phyloP scores from a whole-genome alignment of 2,888 invertebrate species.

The Hermaeophaga mercurialis region DNA sequence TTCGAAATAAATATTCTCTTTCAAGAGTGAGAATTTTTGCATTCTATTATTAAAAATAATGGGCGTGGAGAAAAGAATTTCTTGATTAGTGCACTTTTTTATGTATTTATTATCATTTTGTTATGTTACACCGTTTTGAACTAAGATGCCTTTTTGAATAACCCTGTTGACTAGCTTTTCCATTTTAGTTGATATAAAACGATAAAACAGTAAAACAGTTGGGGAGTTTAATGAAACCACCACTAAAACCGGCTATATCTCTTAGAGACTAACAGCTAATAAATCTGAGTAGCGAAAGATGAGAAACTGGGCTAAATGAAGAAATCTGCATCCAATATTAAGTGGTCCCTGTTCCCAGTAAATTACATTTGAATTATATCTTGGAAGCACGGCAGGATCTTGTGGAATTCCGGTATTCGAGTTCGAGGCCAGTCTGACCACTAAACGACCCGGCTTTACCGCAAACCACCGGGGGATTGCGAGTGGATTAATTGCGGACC shows the following conservation, averaged over 20 bases:
- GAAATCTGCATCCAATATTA: conserved; percentile 37
- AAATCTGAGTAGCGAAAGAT: conserved; percentile 17
- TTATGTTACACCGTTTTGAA: too few relatives aligned
- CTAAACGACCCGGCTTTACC: conserved; percentile 50
- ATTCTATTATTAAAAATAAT: too few relatives aligned
- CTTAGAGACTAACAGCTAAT: conserved; percentile 10
- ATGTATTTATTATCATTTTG: too few relatives aligned
- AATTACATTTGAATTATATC: conserved; percentile 41
- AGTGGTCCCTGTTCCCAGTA: conserved; percentile 37
- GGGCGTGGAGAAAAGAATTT: too few relatives aligned
- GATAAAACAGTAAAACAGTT: conserved; percentile 3
- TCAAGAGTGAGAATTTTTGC: too few relatives aligned
- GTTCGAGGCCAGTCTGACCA: conserved; percentile 47
- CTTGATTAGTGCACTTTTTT: too few relatives aligned
- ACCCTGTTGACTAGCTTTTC: too few relatives aligned
- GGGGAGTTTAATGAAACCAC: conserved; percentile 25
- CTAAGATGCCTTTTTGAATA: too few relatives aligned
- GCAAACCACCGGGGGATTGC: conserved; percentile 51
- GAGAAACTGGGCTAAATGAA: conserved; percentile 28
- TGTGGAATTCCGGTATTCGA: conserved; percentile 45
- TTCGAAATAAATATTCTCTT: too few relatives aligned
- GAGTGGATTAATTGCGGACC: conserved; percentile 55
- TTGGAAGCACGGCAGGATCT: conserved; percentile 41
- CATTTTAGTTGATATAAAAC: background rate
- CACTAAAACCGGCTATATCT: conserved; percentile 25